These are phyloP conservation scores for Nannoperca australis DNA, from an alignment of 2,797 vertebrate species.

Conservation along the genomic window DNA sequence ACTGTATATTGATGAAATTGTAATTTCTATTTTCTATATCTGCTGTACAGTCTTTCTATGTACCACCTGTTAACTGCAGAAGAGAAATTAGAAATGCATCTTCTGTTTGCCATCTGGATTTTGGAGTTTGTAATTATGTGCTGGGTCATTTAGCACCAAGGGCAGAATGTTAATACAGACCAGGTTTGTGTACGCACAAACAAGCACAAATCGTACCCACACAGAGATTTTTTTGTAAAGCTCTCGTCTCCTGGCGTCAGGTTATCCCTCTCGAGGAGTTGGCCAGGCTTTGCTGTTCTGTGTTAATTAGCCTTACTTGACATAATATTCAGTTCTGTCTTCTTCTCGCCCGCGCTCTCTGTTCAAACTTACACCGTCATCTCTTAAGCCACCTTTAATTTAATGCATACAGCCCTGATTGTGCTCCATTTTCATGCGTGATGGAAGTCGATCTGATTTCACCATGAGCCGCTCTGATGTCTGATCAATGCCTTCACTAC, in stretches of 20 bases:
- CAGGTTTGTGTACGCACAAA: conserved; percentile 33
- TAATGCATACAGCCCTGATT: conserved; percentile 45
- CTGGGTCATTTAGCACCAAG: conserved; percentile 62
- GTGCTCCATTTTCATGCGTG: conserved; percentile 41
- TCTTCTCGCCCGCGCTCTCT: conserved; percentile 10
- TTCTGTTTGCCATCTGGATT: conserved; percentile 69
- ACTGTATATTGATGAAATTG: not conserved
- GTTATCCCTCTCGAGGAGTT: conserved; percentile 33
- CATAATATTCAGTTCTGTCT: conserved; percentile 41
- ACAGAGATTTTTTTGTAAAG: not conserved
- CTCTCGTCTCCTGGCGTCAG: conserved; percentile 26
- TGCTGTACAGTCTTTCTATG: not conserved
- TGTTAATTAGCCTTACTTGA: conserved; percentile 61
- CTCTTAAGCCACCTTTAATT: conserved; percentile 36
- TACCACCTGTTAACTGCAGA: conserved; percentile 20
- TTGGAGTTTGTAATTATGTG: conserved; percentile 62
- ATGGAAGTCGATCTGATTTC: not conserved
- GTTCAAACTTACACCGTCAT: conserved; percentile 4
- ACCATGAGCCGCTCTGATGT: conserved; percentile 19
- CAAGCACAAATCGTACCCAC: conserved; percentile 23
- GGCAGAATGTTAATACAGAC: conserved; percentile 59
- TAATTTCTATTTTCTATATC: not conserved
- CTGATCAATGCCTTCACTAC: conserved; percentile 25
- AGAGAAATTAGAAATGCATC: conserved; percentile 39
- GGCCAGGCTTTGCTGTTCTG: conserved; percentile 30